Conservation (phyloP, 2,113 vertebrate species). For the Sprattus sprattus region DNA sequence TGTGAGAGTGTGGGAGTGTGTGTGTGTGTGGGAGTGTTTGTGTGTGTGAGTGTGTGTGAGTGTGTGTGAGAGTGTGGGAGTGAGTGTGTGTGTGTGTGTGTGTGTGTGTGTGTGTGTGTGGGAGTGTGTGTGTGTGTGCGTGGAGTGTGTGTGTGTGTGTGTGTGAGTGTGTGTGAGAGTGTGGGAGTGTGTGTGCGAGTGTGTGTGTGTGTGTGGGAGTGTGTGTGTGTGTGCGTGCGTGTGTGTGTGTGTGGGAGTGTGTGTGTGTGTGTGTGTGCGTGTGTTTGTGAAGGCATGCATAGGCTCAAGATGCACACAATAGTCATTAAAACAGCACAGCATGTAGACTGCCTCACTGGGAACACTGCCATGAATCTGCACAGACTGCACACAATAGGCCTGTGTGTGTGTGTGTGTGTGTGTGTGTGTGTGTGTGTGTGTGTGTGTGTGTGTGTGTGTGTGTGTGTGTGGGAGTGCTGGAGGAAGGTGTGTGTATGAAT, state of each 20-base stretch:
- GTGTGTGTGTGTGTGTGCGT: background rate
- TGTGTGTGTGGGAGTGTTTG: too few species aligned
- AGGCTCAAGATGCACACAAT: too few species aligned
- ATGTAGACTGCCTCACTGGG: too few species aligned
- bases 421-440: background rate
- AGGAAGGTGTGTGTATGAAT: background rate
- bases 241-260: background rate
- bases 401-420: background rate
- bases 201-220: background rate
- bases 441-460: background rate
- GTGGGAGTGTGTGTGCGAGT: background rate
- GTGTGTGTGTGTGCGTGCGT: background rate
- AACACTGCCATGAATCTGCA: too few species aligned
- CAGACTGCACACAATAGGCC: background rate
- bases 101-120: background rate
- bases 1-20: too few species aligned
- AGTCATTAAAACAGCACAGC: too few species aligned
- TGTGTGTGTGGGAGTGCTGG: background rate
- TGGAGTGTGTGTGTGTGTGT: background rate
- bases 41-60: background rate
- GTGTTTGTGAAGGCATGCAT: background rate
- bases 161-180: background rate
- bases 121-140: background rate
- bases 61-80: slow-evolving; percentile 2
- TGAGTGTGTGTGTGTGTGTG: background rate